These are phyloP conservation scores for Cotesia vestalis DNA, from an alignment of 1,140 invertebrate species.

Conservation along the genomic window DNA sequence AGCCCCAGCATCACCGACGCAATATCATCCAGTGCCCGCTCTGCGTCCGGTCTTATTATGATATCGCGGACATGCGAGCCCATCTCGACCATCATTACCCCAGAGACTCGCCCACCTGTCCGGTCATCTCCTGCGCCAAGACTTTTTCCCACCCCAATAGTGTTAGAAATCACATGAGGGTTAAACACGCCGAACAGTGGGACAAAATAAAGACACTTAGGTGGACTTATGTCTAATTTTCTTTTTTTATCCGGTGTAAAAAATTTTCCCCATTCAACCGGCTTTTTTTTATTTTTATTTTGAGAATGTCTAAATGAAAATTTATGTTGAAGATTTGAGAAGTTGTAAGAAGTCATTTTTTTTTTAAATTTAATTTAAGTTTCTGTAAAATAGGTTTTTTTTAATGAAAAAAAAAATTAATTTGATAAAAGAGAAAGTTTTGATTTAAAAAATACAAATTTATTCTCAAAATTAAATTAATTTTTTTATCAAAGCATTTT, in stretches of 20 bases:
- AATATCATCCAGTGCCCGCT: constrained; percentile 72
- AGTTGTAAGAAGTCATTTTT: too few relatives aligned
- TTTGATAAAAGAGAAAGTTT: too few relatives aligned
- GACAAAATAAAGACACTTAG: constrained; percentile 82
- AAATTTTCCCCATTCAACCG: background rate
- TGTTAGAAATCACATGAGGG: constrained; percentile 83
- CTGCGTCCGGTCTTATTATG: constrained; percentile 72
- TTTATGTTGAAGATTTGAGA: too few relatives aligned
- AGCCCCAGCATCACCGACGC: constrained; percentile 53
- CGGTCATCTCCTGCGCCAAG: constrained; percentile 76
- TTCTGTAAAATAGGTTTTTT: too few relatives aligned
- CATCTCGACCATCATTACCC: constrained; percentile 84
- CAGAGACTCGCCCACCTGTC: constrained; percentile 80
- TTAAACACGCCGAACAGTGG: constrained; percentile 81
- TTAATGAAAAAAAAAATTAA: too few relatives aligned
- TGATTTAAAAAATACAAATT: too few relatives aligned
- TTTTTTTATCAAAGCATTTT: too few relatives aligned
- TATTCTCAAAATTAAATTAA: too few relatives aligned
- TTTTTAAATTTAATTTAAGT: too few relatives aligned
- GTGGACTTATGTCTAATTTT: constrained; percentile 70
- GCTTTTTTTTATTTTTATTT: too few relatives aligned
- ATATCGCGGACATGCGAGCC: constrained; percentile 72
- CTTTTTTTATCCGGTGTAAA: background rate
- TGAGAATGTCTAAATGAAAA: too few relatives aligned
- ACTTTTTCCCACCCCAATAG: constrained; percentile 83